Evolutionary conservation across 2,888 invertebrate species (phyloP).

Genomic region (Panzeria rudis): DNA sequence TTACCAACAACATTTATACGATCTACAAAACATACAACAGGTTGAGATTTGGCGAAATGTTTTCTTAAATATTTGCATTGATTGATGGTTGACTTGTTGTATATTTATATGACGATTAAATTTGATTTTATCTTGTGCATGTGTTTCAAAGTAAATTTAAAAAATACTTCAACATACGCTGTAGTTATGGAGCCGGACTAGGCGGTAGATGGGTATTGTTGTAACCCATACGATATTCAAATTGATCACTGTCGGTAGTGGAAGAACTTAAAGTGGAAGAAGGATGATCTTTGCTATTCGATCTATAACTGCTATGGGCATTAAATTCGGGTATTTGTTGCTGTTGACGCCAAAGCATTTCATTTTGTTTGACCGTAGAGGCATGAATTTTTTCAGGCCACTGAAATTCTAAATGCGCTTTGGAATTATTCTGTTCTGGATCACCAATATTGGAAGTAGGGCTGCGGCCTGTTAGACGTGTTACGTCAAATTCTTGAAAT

Average conservation of each 20-base stretch:
- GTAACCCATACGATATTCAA: conserved; percentile 82
- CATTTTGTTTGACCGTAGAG: conserved; percentile 83
- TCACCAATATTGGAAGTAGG: conserved; percentile 81
- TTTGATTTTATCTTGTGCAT: conserved; percentile 22
- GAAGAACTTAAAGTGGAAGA: conserved; percentile 83
- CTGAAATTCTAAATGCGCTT: conserved; percentile 80
- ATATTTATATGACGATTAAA: background rate
- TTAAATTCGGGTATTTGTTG: conserved; percentile 70
- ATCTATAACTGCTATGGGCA: conserved; percentile 52
- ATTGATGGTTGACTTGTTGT: background rate
- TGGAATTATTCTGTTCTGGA: conserved; percentile 64
- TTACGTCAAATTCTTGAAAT: conserved; percentile 83
- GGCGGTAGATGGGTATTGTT: conserved; percentile 82
- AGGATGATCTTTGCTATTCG: conserved; percentile 72
- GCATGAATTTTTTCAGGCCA: conserved; percentile 84
- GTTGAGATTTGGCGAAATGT: too few species aligned
- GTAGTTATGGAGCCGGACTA: conserved; percentile 84
- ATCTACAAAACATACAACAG: too few species aligned
- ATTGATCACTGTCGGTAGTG: conserved; percentile 81
- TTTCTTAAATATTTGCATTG: background rate
- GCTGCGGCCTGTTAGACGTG: conserved; percentile 84
- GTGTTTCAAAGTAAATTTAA: conserved; percentile 81
- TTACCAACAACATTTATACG: too few species aligned
- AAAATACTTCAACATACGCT: conserved; percentile 83
- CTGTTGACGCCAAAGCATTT: conserved; percentile 81